phyloP scores from a whole-genome alignment of 2,113 vertebrate species.

The Semnornis frantzii region DNA sequence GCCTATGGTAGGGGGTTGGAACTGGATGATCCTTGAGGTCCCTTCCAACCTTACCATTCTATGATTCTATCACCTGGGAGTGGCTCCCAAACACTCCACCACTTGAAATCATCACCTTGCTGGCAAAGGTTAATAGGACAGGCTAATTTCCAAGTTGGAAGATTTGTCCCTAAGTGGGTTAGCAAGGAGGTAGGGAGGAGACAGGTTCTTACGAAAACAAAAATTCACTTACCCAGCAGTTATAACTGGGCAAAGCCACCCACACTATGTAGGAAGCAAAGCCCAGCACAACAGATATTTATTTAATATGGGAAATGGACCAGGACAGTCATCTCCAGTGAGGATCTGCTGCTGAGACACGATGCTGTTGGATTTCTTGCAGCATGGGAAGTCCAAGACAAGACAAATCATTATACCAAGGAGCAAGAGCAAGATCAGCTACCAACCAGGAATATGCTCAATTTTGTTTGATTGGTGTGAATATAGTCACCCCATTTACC shows the following conservation, averaged over 20 bases:
- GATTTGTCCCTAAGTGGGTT: conserved; percentile 46
- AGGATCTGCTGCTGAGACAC: not conserved
- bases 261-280: not conserved
- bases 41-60: too few relatives aligned
- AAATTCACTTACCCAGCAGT: conserved; percentile 35
- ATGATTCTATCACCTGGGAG: not conserved
- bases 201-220: not conserved
- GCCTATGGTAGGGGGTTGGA: too few relatives aligned
- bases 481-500: not conserved
- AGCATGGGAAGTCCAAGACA: not conserved
- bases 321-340: not conserved
- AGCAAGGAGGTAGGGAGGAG: conserved; percentile 28
- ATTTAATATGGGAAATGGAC: not conserved
- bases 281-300: not conserved
- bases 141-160: conserved; percentile 45
- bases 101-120: not conserved
- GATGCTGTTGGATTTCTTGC: not conserved
- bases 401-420: not conserved
- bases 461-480: not conserved
- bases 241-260: conserved; percentile 1
- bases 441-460: not conserved
- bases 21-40: too few relatives aligned
- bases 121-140: conserved; percentile 9
- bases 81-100: not conserved
- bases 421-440: not conserved